Percentiles rank a stretch among this genome's conserved stretches.
phyloP scores from a whole-genome alignment of 2,888 invertebrate species.

The Acanthopleura granulata region DNA sequence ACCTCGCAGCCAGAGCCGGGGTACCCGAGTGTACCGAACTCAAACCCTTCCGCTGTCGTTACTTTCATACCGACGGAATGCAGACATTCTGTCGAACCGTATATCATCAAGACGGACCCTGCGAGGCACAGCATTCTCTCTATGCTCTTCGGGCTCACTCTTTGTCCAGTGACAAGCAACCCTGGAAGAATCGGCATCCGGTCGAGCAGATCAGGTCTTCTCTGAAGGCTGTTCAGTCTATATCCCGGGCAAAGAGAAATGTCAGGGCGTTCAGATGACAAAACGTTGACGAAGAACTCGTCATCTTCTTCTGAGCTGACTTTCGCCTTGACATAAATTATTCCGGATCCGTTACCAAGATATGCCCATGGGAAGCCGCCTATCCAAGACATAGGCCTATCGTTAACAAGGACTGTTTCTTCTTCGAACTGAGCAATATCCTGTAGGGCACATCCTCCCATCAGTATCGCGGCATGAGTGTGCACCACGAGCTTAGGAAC shows the following conservation, averaged over 20 bases:
- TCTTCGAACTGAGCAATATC: background rate
- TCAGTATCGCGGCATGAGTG: constrained; percentile 1
- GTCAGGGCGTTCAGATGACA: background rate
- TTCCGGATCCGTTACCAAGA: background rate
- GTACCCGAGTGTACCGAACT: background rate
- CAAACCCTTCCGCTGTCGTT: background rate
- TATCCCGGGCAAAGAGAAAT: background rate
- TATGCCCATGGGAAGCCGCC: background rate
- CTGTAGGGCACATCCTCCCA: background rate
- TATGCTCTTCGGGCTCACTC: background rate
- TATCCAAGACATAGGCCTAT: constrained; percentile 15
- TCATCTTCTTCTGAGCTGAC: background rate
- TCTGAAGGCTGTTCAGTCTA: background rate
- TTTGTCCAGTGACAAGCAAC: background rate
- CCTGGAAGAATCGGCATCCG: background rate
- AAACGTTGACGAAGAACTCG: background rate
- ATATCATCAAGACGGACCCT: background rate
- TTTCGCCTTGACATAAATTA: background rate
- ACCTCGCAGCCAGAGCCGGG: background rate
- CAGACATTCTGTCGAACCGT: background rate
- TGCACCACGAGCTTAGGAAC: constrained; percentile 20
- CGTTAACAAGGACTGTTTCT: background rate
- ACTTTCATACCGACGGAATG: no score
- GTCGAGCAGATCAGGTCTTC: background rate
- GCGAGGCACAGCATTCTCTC: background rate